phyloP scores from a whole-genome alignment of 1,140 invertebrate species.

The Adelges cooleyi region DNA sequence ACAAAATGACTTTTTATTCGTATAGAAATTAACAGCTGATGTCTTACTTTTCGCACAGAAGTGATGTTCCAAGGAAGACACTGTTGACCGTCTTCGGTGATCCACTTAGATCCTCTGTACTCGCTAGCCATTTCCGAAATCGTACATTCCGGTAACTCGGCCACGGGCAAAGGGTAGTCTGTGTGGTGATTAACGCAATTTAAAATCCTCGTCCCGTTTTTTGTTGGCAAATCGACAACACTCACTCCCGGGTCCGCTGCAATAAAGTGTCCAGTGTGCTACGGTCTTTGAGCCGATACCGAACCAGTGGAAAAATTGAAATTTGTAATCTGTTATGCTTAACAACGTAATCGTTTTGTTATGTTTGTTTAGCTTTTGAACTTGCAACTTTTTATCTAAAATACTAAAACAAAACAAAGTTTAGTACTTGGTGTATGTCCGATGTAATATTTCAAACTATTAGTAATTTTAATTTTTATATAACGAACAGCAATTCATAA shows the following conservation, averaged over 20 bases:
- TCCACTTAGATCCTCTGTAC: neutral
- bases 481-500: too few relatives aligned
- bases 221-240: too few relatives aligned
- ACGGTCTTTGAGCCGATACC: neutral
- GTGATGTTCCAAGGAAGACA: slow-evolving; percentile 10
- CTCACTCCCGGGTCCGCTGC: neutral
- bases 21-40: too few relatives aligned
- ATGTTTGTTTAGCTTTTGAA: neutral
- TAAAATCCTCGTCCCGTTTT: neutral
- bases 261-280: slow-evolving; percentile 8
- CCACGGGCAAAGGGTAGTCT: neutral
- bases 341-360: neutral
- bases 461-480: too few relatives aligned
- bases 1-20: too few relatives aligned
- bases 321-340: neutral
- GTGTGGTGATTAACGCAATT: too few relatives aligned
- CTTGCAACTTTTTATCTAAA: slow-evolving; percentile 6
- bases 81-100: neutral
- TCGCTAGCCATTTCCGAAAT: neutral
- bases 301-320: slow-evolving; percentile 18
- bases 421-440: too few relatives aligned
- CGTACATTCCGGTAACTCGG: neutral
- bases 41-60: neutral
- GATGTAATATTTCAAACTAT: too few relatives aligned
- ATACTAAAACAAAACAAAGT: neutral